Evolutionary conservation across 2,797 vertebrate genomes (phyloP).

Genomic region (Strix occidentalis): DNA sequence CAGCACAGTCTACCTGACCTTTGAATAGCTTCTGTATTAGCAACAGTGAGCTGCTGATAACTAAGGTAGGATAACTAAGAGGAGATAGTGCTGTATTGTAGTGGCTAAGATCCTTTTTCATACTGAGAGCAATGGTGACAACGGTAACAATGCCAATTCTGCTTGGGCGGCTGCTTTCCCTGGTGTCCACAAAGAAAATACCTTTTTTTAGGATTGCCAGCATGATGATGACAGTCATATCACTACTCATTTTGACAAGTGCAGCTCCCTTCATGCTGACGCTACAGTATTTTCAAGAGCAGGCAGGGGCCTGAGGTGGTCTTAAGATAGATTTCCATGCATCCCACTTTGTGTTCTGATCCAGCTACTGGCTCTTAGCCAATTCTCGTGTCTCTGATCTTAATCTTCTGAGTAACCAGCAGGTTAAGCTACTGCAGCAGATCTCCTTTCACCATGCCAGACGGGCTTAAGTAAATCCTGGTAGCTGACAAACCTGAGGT

Average conservation of each 20-base stretch:
- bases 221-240: background rate
- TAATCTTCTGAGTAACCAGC: background rate
- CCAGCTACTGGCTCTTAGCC: background rate
- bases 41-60: background rate
- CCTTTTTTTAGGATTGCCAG: background rate
- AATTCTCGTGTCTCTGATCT: background rate
- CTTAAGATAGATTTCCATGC: background rate
- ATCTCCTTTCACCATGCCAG: background rate
- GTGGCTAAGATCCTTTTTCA: background rate
- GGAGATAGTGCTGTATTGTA: background rate
- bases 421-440: background rate
- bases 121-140: background rate
- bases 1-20: background rate
- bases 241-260: background rate
- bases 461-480: background rate
- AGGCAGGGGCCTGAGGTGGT: background rate
- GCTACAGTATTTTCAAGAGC: background rate
- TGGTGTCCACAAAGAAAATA: background rate
- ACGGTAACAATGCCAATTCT: background rate
- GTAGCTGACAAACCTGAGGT: background rate
- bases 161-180: background rate
- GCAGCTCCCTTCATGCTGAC: background rate
- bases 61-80: background rate
- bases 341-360: background rate
- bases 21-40: background rate